These are phyloP conservation scores for Lochmaea crataegi DNA, from an alignment of 2,888 invertebrate genomes.

Conservation along the genomic window DNA sequence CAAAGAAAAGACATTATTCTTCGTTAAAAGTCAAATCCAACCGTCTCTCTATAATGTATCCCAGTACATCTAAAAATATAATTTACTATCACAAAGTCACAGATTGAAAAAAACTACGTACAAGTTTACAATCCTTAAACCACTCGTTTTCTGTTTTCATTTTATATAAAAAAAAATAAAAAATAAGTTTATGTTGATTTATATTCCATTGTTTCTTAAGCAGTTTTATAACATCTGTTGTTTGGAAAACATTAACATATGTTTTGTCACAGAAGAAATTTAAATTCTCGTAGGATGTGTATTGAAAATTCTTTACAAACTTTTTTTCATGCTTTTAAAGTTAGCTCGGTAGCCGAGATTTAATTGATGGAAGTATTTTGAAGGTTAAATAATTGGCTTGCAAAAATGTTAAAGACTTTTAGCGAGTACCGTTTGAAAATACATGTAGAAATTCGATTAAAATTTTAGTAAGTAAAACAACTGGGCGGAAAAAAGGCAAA, in stretches of 20 bases:
- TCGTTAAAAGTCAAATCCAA: not conserved
- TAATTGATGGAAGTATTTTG: slow-evolving; percentile 17
- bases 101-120: slow-evolving; percentile 28
- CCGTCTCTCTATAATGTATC: not conserved
- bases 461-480: no score
- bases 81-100: slow-evolving; percentile 9
- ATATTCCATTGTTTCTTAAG: slow-evolving; percentile 55
- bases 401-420: not conserved
- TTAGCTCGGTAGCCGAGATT: not conserved
- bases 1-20: not conserved
- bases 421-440: not conserved
- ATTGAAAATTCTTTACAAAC: slow-evolving; percentile 36
- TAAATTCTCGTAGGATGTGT: slow-evolving; percentile 47
- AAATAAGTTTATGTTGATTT: slow-evolving; percentile 44
- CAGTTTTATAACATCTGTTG: slow-evolving; percentile 52
- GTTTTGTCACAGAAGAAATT: slow-evolving; percentile 53
- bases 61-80: slow-evolving; percentile 10
- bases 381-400: slow-evolving; percentile 10
- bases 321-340: slow-evolving; percentile 23
- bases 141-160: slow-evolving; percentile 20
- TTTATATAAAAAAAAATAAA: no score
- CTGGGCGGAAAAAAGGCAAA: no score
- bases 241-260: slow-evolving; percentile 53
- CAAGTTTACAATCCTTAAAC: slow-evolving; percentile 27
- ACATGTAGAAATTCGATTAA: no score